Evolutionary conservation across 92 coral and sea anemone genomes (phyloP).

Genomic region (Hydrozoanthus gracilis): DNA sequence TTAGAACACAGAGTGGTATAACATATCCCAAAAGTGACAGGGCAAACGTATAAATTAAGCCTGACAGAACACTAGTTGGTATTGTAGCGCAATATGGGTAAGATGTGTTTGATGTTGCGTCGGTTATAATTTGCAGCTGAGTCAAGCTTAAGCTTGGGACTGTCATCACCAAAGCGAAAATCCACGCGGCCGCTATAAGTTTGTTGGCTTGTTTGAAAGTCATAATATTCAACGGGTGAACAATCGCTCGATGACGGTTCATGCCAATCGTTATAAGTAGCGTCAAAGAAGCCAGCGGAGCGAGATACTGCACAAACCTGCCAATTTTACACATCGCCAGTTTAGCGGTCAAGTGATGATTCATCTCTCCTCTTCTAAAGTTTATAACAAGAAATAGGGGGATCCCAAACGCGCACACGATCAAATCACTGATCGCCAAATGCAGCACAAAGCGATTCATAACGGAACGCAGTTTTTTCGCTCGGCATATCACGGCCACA

Average conservation of each 20-base stretch:
- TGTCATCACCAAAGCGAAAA: constrained; percentile 68
- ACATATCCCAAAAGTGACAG: constrained; percentile 73
- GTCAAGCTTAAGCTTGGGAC: constrained; percentile 80
- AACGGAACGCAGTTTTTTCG: constrained; percentile 81
- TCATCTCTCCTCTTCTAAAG: constrained; percentile 48
- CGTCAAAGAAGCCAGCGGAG: constrained; percentile 84
- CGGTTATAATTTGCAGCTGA: constrained; percentile 26
- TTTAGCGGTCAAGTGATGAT: background rate
- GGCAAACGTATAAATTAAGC: constrained; percentile 65
- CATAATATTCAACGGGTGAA: constrained; percentile 79
- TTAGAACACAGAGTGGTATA: constrained; percentile 67
- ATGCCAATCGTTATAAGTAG: constrained; percentile 86
- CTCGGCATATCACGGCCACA: constrained; percentile 72
- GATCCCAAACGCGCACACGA: constrained; percentile 76
- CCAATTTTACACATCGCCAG: constrained; percentile 68
- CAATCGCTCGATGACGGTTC: constrained; percentile 86
- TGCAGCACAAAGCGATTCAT: constrained; percentile 93
- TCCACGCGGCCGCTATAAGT: constrained; percentile 78
- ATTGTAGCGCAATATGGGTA: constrained; percentile 79
- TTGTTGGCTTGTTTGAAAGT: constrained; percentile 78
- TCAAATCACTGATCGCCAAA: constrained; percentile 81
- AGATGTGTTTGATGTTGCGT: constrained; percentile 52
- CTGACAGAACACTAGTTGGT: constrained; percentile 60
- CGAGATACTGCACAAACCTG: constrained; percentile 84
- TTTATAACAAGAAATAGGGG: constrained; percentile 77